Conservation (phyloP, 2,888 invertebrate species). For the Chrysodeixis includens region DNA sequence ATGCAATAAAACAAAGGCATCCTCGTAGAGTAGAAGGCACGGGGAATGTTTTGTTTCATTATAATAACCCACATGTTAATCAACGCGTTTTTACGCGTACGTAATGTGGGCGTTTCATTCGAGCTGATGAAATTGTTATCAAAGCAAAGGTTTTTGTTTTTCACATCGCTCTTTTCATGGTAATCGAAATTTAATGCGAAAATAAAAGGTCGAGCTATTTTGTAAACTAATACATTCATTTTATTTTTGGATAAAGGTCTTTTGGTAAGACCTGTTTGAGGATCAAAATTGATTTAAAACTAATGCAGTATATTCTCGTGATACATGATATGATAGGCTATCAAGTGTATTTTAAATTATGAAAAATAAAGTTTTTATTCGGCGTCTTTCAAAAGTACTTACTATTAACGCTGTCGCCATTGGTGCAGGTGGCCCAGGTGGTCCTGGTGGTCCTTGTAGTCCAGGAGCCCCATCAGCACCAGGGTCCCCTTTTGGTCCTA, state of each 20-base stretch:
- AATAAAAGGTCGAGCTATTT: background rate
- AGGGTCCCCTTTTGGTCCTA: slow-evolving; percentile 94
- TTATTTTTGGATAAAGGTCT: background rate
- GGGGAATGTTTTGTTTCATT: background rate
- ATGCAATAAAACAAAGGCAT: background rate
- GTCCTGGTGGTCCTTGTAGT: slow-evolving; percentile 91
- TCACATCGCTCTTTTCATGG: background rate
- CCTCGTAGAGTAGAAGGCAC: background rate
- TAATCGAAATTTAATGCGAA: background rate
- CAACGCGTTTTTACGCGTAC: background rate
- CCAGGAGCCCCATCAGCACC: slow-evolving; percentile 93
- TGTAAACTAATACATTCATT: background rate
- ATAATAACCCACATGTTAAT: slow-evolving; percentile 5
- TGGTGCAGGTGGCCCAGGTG: slow-evolving; percentile 89
- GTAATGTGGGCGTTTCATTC: background rate
- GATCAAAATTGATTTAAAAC: background rate
- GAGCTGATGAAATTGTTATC: slow-evolving; percentile 1
- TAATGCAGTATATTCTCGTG: no score
- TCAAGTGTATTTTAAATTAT: no score
- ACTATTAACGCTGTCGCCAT: slow-evolving; percentile 74
- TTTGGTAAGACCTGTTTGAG: background rate
- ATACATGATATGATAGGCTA: background rate
- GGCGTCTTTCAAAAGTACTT: slow-evolving; percentile 42
- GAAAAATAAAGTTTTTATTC: no score
- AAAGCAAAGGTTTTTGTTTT: background rate